Base-by-base conservation (phyloP, 2,113 vertebrate genomes). In the Cephalophus harveyi region DNA sequence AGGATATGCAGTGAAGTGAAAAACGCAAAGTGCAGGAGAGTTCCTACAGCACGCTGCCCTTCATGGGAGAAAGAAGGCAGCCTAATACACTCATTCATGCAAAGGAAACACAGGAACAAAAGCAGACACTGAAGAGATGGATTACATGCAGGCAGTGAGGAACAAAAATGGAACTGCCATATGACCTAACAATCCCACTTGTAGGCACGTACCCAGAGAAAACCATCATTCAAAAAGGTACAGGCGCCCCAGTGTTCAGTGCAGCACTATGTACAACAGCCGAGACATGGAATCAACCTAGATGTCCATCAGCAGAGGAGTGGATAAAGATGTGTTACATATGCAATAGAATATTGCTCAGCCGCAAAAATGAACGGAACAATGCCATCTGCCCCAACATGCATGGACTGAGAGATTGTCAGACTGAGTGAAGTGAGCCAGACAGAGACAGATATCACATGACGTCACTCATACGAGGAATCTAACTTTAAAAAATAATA, bases 381-480 rank as follows among this genome's bases (percentile, higher is more conserved):
- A 33, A 33, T 0, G 46, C 78, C 28, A 10, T 6, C 48, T 50
- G 28, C 46, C 6, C 46, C 46, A 33, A 33, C 46, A 12, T 6
- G 28, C 28, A 12, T 12, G 78, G 46, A 50, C 46, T 16, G 1
- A 33, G 78, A 81, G 78, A 21, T 11, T 0, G 11, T 33, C 46
- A 33, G 0, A 33, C 78, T 21, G 50, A 81, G 46, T 30, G 46
- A 50, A 33, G 76, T 30, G 10, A 33, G 46, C 28, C 46, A 21
- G 74, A 16, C 74, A 28, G 46, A 48, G 43, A 30, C 43, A 30
- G 28, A 10, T 17, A 2, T 3, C 25, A 79, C 16, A 30, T 9
- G 43, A 48, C 0, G 1, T 46, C 76, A 10, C 14, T 28, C 43
- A 48, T 16, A 48, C 0, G 0, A 10, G 25, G 43, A 16, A 16